phyloP scores from a whole-genome alignment of 2,888 invertebrate species.

The Ornithoptera priamus region DNA sequence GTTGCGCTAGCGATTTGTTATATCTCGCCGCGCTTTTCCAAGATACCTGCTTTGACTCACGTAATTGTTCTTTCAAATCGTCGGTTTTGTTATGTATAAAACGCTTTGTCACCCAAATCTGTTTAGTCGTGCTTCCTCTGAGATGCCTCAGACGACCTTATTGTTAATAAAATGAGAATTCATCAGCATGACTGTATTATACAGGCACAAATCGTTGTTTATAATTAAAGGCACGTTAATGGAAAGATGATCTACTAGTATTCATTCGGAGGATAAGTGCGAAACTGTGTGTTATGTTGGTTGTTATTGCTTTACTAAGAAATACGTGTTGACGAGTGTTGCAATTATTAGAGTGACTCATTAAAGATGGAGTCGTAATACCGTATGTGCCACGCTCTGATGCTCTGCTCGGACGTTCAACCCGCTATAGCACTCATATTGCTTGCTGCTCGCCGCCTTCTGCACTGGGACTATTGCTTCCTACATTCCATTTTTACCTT shows the following conservation, averaged over 20 bases:
- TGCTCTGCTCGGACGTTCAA: slow-evolving; percentile 68
- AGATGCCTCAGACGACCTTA: slow-evolving; percentile 51
- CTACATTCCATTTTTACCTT: slow-evolving; percentile 53
- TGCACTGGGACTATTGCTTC: slow-evolving; percentile 67
- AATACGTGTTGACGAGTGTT: slow-evolving; percentile 34
- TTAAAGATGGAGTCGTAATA: slow-evolving; percentile 52
- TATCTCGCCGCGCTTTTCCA: slow-evolving; percentile 71
- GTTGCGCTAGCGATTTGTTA: slow-evolving; percentile 76
- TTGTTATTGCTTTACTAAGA: not conserved
- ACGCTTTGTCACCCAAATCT: slow-evolving; percentile 77
- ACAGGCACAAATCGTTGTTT: slow-evolving; percentile 37
- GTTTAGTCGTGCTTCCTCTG: slow-evolving; percentile 59
- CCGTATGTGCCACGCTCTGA: slow-evolving; percentile 63
- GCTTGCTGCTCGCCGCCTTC: slow-evolving; percentile 52
- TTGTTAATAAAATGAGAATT: slow-evolving; percentile 64
- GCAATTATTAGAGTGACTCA: slow-evolving; percentile 34
- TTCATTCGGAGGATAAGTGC: slow-evolving; percentile 8
- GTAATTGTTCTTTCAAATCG: slow-evolving; percentile 77
- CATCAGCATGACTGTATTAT: slow-evolving; percentile 49
- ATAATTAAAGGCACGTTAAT: slow-evolving; percentile 27
- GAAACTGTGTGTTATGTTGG: not conserved
- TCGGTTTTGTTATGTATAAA: slow-evolving; percentile 73
- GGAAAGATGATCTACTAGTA: not conserved
- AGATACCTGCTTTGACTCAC: slow-evolving; percentile 75
- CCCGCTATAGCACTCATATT: slow-evolving; percentile 63